Evolutionary conservation across 2,797 vertebrate species (phyloP).

Genomic region (Pithecia hirsuta): DNA sequence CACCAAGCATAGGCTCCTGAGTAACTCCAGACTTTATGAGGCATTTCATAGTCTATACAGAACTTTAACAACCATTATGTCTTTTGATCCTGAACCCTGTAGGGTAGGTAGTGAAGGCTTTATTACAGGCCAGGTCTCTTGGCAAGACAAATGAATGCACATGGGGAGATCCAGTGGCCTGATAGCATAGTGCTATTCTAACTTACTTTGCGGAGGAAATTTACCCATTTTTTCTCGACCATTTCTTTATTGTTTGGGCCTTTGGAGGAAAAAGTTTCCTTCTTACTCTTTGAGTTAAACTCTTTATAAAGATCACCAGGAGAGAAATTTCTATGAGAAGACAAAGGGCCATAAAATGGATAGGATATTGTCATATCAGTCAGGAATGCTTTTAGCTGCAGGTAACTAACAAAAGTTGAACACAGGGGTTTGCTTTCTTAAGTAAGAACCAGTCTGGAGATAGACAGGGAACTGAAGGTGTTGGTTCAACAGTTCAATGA

Average conservation of each 20-base stretch:
- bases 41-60: not conserved
- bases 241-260: constrained; percentile 1
- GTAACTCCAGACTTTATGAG: not conserved
- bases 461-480: not conserved
- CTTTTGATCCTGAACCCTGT: not conserved
- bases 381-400: not conserved
- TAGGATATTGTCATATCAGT: not conserved
- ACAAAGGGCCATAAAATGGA: not conserved
- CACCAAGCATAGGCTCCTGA: not conserved
- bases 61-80: not conserved
- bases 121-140: not conserved
- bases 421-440: not conserved
- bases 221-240: constrained; percentile 7
- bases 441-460: not conserved
- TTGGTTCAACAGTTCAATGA: not conserved
- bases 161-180: not conserved
- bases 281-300: not conserved
- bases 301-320: not conserved
- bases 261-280: constrained; percentile 40
- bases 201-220: not conserved
- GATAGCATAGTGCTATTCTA: not conserved
- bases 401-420: not conserved
- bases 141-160: not conserved
- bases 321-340: constrained; percentile 10
- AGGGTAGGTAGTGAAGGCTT: not conserved